Percentiles rank a stretch among this genome's conserved stretches.
Evolutionary conservation across 2,888 invertebrate genomes (phyloP).

Genomic region (Pammene fasciana): DNA sequence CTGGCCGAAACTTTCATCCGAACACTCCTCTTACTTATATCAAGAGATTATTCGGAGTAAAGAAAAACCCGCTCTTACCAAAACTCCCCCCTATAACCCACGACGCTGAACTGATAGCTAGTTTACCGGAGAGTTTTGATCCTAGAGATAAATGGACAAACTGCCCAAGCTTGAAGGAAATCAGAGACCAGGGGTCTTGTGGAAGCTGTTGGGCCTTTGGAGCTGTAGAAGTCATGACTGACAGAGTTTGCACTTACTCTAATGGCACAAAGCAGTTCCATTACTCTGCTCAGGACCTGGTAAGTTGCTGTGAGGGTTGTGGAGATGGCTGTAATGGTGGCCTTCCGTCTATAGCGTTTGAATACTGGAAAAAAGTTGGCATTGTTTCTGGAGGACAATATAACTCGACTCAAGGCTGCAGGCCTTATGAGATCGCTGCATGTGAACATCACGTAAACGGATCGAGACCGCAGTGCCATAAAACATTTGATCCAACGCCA

Average conservation of each 20-base stretch:
- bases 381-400: slow-evolving; percentile 94
- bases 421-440: slow-evolving; percentile 92
- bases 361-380: slow-evolving; percentile 92
- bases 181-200: slow-evolving; percentile 89
- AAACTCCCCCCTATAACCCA: slow-evolving; percentile 70
- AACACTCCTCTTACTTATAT: slow-evolving; percentile 85
- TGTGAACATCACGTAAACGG: not conserved
- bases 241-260: not conserved
- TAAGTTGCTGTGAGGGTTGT: slow-evolving; percentile 86
- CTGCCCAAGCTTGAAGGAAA: slow-evolving; percentile 86
- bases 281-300: slow-evolving; percentile 92
- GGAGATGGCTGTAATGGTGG: slow-evolving; percentile 87
- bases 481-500: slow-evolving; percentile 87
- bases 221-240: slow-evolving; percentile 89
- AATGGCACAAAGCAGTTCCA: slow-evolving; percentile 1
- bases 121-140: slow-evolving; percentile 91
- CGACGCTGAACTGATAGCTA: slow-evolving; percentile 63
- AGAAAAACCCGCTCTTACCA: slow-evolving; percentile 81
- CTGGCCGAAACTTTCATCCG: slow-evolving; percentile 85
- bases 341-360: slow-evolving; percentile 90
- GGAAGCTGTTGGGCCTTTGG: slow-evolving; percentile 98
- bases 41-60: slow-evolving; percentile 87
- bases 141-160: slow-evolving; percentile 91
- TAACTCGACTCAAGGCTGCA: slow-evolving; percentile 75
- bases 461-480: slow-evolving; percentile 60